Conservation (phyloP, 2,113 vertebrate genomes). For the Pseudonaja textilis region DNA sequence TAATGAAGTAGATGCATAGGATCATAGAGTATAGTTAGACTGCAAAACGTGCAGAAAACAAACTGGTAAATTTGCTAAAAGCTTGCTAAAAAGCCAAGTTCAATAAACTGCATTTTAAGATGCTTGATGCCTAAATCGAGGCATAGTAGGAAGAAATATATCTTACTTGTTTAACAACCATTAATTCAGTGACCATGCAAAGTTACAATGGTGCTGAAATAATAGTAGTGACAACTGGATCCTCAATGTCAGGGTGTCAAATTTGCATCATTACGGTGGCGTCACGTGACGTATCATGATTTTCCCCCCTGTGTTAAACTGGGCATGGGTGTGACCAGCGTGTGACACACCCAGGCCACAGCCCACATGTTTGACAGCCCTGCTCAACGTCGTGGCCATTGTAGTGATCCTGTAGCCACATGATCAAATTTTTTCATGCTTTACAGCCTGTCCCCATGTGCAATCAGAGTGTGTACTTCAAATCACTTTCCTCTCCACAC, state of each 20-base stretch:
- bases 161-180: not conserved
- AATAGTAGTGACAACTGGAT: not conserved
- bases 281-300: no score
- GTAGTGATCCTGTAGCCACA: not conserved
- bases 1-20: not conserved
- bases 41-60: not conserved
- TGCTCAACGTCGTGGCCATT: fast-evolving
- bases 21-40: not conserved
- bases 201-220: not conserved
- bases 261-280: no score
- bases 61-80: not conserved
- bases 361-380: no score
- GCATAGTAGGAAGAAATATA: not conserved
- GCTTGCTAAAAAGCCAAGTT: not conserved
- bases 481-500: not conserved
- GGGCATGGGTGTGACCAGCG: no score
- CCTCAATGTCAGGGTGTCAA: no score
- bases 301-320: no score
- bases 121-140: not conserved
- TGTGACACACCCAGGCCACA: no score
- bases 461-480: not conserved
- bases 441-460: not conserved
- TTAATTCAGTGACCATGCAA: not conserved
- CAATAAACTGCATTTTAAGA: not conserved
- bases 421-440: not conserved